Conservation (phyloP, 2,888 invertebrate species). For the Tolmerus cingulatus region DNA sequence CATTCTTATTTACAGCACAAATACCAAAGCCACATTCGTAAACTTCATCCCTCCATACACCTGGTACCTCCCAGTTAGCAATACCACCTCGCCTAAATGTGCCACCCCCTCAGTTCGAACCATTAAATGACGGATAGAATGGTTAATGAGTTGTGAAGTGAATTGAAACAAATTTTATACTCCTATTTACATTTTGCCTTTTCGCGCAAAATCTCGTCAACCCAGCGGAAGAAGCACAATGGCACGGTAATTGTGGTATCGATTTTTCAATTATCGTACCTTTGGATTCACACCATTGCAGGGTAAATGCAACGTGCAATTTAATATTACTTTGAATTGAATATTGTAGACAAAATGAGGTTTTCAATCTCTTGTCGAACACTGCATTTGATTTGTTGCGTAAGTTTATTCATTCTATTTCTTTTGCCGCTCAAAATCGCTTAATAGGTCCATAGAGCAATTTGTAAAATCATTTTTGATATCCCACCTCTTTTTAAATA, state of each 20-base stretch:
- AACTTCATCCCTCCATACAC: background rate
- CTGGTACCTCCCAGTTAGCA: background rate
- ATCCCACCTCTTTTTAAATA: background rate
- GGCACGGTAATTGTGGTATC: conserved; percentile 39
- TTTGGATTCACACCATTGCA: background rate
- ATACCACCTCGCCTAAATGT: background rate
- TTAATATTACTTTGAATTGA: background rate
- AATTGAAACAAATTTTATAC: conserved; percentile 9
- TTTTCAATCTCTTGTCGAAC: background rate
- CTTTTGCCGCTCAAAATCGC: background rate
- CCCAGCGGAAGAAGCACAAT: background rate
- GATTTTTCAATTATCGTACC: conserved; percentile 45
- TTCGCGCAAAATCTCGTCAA: background rate
- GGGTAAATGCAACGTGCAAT: background rate
- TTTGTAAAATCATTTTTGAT: background rate
- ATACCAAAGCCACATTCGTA: background rate
- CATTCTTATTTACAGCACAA: background rate
- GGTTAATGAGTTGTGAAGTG: conserved; percentile 21
- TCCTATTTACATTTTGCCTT: background rate
- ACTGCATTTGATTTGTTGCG: background rate
- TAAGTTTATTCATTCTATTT: background rate
- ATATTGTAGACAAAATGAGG: background rate
- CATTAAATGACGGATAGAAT: background rate
- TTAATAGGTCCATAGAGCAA: background rate
- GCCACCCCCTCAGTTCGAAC: background rate